These are phyloP conservation scores for Drosophila eugracilis DNA, from an alignment of 1,140 invertebrate genomes.

Conservation along the genomic window DNA sequence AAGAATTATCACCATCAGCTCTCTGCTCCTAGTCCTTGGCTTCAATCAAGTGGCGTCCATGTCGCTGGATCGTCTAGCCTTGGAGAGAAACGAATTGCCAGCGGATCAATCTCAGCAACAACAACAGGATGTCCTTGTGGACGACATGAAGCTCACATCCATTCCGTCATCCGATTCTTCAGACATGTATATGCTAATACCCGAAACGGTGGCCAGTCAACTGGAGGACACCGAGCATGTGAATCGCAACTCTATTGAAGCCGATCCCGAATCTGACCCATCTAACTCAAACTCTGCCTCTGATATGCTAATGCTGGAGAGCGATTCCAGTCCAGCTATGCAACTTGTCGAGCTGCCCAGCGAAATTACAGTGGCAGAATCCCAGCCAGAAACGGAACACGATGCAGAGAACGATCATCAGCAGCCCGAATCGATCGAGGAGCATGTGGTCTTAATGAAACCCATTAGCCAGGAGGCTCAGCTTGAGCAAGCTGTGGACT, in stretches of 20 bases:
- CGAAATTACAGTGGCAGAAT: constrained; percentile 45
- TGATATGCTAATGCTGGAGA: constrained; percentile 82
- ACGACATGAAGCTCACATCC: constrained; percentile 74
- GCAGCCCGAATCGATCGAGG: constrained; percentile 53
- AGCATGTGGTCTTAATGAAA: constrained; percentile 54
- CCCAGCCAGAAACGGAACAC: constrained; percentile 23
- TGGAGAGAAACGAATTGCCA: constrained; percentile 73
- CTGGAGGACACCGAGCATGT: constrained; percentile 68
- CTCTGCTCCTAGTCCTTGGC: constrained; percentile 31
- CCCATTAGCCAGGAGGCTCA: constrained; percentile 56
- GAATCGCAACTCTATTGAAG: constrained; percentile 67
- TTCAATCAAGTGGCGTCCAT: constrained; percentile 37
- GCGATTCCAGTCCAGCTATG: constrained; percentile 66
- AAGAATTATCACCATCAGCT: constrained; percentile 5
- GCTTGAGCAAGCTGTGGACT: constrained; percentile 50
- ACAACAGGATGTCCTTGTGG: constrained; percentile 51
- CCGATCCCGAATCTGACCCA: constrained; percentile 26
- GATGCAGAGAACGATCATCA: constrained; percentile 7
- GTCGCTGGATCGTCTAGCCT: constrained; percentile 74
- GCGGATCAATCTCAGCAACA: not conserved
- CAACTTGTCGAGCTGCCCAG: constrained; percentile 71
- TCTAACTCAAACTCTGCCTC: constrained; percentile 23
- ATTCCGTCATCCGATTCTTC: constrained; percentile 54
- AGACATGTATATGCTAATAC: constrained; percentile 76
- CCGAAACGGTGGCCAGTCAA: constrained; percentile 64